These are phyloP conservation scores for Rousettus madagascariensis DNA, from an alignment of 2,797 vertebrate genomes.

Conservation along the genomic window DNA sequence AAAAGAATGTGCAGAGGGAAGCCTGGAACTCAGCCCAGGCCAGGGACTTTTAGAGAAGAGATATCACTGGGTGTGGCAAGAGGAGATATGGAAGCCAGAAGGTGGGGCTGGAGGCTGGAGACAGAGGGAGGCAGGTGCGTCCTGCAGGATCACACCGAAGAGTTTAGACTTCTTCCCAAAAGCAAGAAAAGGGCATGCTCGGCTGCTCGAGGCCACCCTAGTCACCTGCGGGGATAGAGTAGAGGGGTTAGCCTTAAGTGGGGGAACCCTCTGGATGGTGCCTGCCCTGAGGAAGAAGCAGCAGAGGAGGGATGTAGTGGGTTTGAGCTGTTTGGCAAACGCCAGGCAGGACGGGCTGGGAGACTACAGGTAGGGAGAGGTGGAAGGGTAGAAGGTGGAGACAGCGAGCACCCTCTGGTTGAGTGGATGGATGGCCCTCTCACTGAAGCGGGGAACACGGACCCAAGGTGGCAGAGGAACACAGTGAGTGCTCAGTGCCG, in stretches of 20 bases:
- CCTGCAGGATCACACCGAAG: neutral
- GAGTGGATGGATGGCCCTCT: no score
- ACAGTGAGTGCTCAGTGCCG: neutral
- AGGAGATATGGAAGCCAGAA: neutral
- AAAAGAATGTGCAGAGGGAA: neutral
- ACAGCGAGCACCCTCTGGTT: neutral
- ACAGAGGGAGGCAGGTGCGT: neutral
- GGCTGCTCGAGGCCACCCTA: neutral
- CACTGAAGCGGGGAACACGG: neutral
- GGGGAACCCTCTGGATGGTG: neutral
- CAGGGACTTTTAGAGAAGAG: neutral
- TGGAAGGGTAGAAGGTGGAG: neutral
- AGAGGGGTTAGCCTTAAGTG: neutral
- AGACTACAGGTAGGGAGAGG: neutral
- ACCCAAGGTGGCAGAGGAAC: neutral
- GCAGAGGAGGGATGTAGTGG: neutral
- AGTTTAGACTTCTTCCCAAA: neutral
- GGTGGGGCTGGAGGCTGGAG: neutral
- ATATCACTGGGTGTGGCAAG: neutral
- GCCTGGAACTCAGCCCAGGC: neutral
- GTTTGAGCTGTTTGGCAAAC: neutral
- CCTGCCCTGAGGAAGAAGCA: neutral
- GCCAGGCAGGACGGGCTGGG: neutral
- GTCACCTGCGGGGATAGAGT: accelerated
- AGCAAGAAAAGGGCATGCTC: no score